Percentiles rank a stretch among this genome's conserved stretches.
These are phyloP conservation scores for Drosophila seguyi DNA, from an alignment of 1,140 invertebrate species.

Conservation along the genomic window DNA sequence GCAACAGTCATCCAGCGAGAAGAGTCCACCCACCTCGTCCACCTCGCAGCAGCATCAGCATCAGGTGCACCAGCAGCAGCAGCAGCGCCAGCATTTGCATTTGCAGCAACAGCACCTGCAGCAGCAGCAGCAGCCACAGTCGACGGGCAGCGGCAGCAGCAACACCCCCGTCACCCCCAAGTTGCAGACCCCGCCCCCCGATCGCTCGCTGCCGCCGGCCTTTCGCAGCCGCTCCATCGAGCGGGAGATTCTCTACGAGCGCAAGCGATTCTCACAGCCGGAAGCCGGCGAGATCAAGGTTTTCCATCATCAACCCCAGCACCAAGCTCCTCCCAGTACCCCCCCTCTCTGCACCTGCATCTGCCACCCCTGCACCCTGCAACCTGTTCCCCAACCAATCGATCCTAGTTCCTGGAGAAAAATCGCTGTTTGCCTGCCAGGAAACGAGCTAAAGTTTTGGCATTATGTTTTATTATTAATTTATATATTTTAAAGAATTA, in stretches of 20 bases:
- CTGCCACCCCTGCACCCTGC: neutral
- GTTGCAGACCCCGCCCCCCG: slow-evolving; percentile 73
- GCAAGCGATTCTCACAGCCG: slow-evolving; percentile 73
- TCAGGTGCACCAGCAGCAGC: slow-evolving; percentile 42
- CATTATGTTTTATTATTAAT: neutral
- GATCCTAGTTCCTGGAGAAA: neutral
- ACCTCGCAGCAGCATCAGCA: slow-evolving; percentile 52
- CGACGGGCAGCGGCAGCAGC: slow-evolving; percentile 54
- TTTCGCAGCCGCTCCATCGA: slow-evolving; percentile 83
- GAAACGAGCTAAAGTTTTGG: neutral
- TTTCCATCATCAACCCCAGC: slow-evolving; percentile 22
- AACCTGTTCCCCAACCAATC: neutral
- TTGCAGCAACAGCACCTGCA: slow-evolving; percentile 57
- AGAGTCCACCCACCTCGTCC: slow-evolving; percentile 60
- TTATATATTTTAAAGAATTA: neutral
- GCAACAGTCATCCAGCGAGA: slow-evolving; percentile 52
- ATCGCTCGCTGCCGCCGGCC: slow-evolving; percentile 77
- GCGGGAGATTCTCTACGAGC: slow-evolving; percentile 77
- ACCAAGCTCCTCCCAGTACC: neutral
- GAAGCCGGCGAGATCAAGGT: slow-evolving; percentile 80
- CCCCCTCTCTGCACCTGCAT: slow-evolving; percentile 16
- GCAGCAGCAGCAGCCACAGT: slow-evolving; percentile 53
- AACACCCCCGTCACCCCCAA: slow-evolving; percentile 75
- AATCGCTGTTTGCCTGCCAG: neutral
- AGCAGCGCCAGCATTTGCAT: slow-evolving; percentile 56